A percentile compares a stretch with the other conserved stretches of the same genome.
Evolutionary conservation across 2,888 invertebrate genomes (phyloP).

Genomic region (Stratiomys singularior): DNA sequence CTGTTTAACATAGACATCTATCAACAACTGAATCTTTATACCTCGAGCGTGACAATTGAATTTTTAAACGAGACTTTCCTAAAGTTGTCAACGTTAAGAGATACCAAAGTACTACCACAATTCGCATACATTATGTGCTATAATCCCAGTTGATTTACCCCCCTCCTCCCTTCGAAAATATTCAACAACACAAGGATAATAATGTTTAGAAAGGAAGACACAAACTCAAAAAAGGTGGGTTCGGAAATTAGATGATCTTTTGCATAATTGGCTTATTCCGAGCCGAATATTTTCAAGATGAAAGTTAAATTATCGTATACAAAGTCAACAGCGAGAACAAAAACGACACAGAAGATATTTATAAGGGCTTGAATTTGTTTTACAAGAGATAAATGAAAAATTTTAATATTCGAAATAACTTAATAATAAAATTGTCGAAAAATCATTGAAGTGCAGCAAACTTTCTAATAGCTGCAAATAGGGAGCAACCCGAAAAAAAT

Average conservation of each 20-base stretch:
- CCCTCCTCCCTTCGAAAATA: no score
- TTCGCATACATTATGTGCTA: constrained; percentile 24
- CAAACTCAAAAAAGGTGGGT: background rate
- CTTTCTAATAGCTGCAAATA: no score
- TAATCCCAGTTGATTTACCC: background rate
- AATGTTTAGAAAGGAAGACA: constrained; percentile 3
- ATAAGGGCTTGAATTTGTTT: no score
- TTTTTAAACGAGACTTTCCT: background rate
- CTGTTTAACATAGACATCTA: background rate
- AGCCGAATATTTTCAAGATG: constrained; percentile 3
- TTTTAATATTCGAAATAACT: no score
- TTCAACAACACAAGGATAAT: background rate
- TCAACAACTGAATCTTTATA: background rate
- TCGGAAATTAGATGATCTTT: constrained; percentile 25
- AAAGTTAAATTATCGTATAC: background rate
- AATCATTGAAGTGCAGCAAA: no score
- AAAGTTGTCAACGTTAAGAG: background rate
- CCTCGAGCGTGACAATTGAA: constrained; percentile 23
- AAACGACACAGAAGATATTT: constrained; percentile 54
- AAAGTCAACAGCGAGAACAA: no score
- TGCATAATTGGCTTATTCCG: constrained; percentile 26
- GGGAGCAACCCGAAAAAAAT: no score
- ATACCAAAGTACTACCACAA: constrained; percentile 6
- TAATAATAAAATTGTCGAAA: no score
- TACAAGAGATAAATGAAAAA: no score